Base-by-base conservation (phyloP, 2,113 vertebrate genomes). In the Verasper variegatus region DNA sequence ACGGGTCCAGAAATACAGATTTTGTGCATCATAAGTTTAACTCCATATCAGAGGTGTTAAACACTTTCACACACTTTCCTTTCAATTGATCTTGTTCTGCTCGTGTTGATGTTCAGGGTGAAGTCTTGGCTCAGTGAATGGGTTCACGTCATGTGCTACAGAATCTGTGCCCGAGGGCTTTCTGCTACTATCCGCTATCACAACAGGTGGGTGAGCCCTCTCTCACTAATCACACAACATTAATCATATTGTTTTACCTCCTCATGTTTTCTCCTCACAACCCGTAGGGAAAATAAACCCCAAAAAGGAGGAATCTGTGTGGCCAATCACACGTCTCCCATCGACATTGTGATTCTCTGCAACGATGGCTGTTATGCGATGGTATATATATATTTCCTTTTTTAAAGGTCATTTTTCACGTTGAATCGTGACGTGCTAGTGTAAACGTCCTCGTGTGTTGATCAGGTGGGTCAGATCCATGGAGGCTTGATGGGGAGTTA, bases 291-390 rank as follows among this genome's bases (percentile, higher is more conserved):
- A 89, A 97, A 99, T 91, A 95, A 89, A 82, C 98, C 98, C 1
- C 91, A 92, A 91, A 99, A 97, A 80, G 98, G 98, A 82, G 97
- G 98, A 40, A 97, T 99, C 83, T 99, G 98, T 86, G 98, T 99
- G 10, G 98, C 98, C 86, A 99, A 99, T 91, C 98, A 99, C 84
- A 99, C 98, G 0, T 95, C 95, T 20, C 98, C 98, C 0, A 99
- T 99, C 13, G 98, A 99, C 55, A 94, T 98, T 0, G 94, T 99
- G 72, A 99, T 99, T 81, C 91, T 99, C 87, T 96, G 97, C 27
- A 98, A 97, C 0, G 97, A 99, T 69, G 95, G 96, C 14, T 96
- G 98, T 78, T 99, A 99, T 24, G 96, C 98, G 10, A 99, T 99
- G 98, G 98, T 99, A 95, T 31, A 31, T 31, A 7, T 31, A 7